Evolutionary conservation across 2,797 vertebrate species (phyloP).

Genomic region (Sebastes minor): DNA sequence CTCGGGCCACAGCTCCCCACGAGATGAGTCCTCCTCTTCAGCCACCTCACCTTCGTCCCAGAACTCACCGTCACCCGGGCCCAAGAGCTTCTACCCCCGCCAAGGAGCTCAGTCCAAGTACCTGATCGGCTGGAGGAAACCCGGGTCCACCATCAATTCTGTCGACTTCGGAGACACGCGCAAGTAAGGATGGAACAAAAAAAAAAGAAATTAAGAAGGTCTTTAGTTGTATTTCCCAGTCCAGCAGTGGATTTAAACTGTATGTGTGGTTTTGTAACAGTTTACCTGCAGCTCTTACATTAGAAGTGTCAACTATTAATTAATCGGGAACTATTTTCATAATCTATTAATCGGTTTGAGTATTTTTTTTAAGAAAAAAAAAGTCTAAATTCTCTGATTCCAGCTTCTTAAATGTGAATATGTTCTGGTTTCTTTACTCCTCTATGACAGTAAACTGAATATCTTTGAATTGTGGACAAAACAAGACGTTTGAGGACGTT

Average conservation of each 20-base stretch:
- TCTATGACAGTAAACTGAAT: no score
- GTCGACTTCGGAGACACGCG: slow-evolving; percentile 98
- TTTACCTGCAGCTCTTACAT: neutral
- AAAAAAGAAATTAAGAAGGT: neutral
- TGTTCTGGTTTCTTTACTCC: no score
- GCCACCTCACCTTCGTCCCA: slow-evolving; percentile 92
- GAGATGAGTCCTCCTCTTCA: slow-evolving; percentile 89
- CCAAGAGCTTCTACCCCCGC: slow-evolving; percentile 97
- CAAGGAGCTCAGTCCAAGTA: slow-evolving; percentile 99
- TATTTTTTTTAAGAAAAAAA: no score
- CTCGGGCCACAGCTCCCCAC: slow-evolving; percentile 93
- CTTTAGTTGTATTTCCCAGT: neutral
- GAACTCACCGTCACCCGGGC: slow-evolving; percentile 90
- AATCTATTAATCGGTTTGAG: no score
- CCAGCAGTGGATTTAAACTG: neutral
- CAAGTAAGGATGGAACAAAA: slow-evolving; percentile 88
- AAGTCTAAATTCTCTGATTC: no score
- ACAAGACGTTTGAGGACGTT: no score
- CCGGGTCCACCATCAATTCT: slow-evolving; percentile 98
- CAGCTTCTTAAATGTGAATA: no score
- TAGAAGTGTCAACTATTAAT: neutral
- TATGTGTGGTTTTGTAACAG: neutral
- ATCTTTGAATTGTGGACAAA: no score
- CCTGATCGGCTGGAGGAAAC: slow-evolving; percentile 99
- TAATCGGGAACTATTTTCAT: no score